Evolutionary conservation across 1,140 invertebrate genomes (phyloP), one percentile per base, ranked within the genome.

Genomic region (Cotesia chilonis): DNA sequence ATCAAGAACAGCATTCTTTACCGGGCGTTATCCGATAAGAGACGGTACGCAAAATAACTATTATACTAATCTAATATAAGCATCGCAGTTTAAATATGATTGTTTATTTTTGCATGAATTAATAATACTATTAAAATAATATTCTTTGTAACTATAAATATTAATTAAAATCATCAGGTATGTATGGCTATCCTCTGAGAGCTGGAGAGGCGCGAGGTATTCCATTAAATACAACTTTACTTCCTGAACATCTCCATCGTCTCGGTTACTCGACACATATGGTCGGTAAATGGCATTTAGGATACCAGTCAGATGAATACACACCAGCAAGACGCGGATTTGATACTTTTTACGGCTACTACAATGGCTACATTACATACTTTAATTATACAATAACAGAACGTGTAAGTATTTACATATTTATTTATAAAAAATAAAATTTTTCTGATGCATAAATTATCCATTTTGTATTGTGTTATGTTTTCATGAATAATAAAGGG

Each of bases 281-380:
- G 0, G 71, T 87, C 4, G 87, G 88, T 35, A 88, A 88, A 78
- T 89, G 89, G 82, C 84, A 88, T 41, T 72, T 84, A 10, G 85
- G 86, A 4, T 87, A 86, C 72, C 74, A 77, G 20, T 78, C 78
- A 0, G 82, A 82, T 66, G 77, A 81, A 28, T 86, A 87, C 64
- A 90, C 90, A 0, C 92, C 92, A 2, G 87, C 87, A 0, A 75
- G 82, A 66, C 85, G 90, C 17, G 92, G 92, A 1, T 93, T 91
- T 77, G 88, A 92, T 73, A 84, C 86, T 0, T 91, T 92, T 79
- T 89, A 88, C 74, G 92, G 92, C 0, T 92, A 92, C 77, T 92
- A 89, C 84, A 88, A 83, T 73, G 92, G 92, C 4, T 88, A 88
- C 65, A 86, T 91, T 61, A 81, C 88, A 70, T 91, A 91, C 74